phyloP scores from a whole-genome alignment of 2,888 invertebrate species.

The Torymus tubicola region DNA sequence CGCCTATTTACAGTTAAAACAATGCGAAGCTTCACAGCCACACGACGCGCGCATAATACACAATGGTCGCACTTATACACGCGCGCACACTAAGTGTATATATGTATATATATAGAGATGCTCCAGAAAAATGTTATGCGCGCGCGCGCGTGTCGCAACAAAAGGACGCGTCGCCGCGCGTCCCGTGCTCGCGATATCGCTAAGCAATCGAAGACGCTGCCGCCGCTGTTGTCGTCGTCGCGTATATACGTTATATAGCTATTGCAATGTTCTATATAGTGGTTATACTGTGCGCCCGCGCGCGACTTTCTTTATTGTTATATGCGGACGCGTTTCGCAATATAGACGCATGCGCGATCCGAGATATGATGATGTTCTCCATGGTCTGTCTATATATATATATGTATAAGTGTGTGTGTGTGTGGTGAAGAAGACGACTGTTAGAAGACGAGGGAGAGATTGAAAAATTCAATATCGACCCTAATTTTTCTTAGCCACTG shows the following conservation, averaged over 20 bases:
- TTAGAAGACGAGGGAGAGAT: neutral
- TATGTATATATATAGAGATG: conserved; percentile 1
- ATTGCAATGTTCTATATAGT: neutral
- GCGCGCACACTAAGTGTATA: too few species aligned
- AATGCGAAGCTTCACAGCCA: conserved; percentile 34
- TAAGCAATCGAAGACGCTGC: conserved; percentile 20
- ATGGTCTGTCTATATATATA: too few species aligned
- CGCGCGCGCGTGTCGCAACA: conserved; percentile 35
- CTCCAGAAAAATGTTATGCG: neutral
- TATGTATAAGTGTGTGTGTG: too few species aligned
- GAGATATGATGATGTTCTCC: too few species aligned
- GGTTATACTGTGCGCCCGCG: neutral
- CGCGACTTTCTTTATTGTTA: conserved; percentile 42
- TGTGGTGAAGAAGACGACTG: too few species aligned
- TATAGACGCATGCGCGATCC: neutral
- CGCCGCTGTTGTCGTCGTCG: too few species aligned
- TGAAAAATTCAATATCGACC: conserved; percentile 48
- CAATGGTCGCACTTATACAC: neutral
- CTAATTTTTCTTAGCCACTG: conserved; percentile 41
- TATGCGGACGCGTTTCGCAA: conserved; percentile 41
- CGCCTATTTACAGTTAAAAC: conserved; percentile 31
- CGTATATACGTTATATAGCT: neutral
- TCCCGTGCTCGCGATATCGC: neutral
- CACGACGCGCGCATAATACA: conserved; percentile 3
- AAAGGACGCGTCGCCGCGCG: conserved; percentile 18